phyloP scores from a whole-genome alignment of 2,888 invertebrate genomes.

The Darwinula stevensoni region DNA sequence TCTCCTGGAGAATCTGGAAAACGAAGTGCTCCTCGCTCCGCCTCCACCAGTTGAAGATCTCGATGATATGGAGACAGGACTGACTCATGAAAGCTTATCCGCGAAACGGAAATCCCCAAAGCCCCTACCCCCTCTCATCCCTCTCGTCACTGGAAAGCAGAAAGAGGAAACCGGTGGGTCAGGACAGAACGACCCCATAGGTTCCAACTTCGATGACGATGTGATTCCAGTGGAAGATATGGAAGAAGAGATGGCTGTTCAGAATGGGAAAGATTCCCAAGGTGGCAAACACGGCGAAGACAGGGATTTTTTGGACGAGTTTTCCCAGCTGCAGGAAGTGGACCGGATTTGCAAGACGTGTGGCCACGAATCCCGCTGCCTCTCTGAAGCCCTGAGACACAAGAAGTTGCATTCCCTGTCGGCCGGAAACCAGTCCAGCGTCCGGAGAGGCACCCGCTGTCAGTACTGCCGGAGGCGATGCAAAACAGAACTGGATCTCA shows the following conservation, averaged over 20 bases:
- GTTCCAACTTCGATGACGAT: too few relatives aligned
- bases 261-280: neutral
- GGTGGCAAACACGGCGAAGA: neutral
- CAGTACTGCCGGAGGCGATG: conserved; percentile 60
- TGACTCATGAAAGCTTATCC: conserved; percentile 4
- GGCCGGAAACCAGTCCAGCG: neutral
- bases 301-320: conserved; percentile 11
- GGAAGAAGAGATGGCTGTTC: neutral
- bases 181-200: too few relatives aligned
- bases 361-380: conserved; percentile 43
- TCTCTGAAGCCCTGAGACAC: conserved; percentile 49
- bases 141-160: too few relatives aligned
- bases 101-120: neutral
- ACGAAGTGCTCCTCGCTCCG: too few relatives aligned
- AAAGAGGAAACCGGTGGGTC: too few relatives aligned
- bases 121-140: too few relatives aligned
- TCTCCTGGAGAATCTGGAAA: too few relatives aligned
- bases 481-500: conserved; percentile 48
- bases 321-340: too few relatives aligned
- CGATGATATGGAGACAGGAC: neutral
- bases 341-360: conserved; percentile 36
- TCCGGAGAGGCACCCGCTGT: conserved; percentile 28
- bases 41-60: conserved; percentile 3
- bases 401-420: conserved; percentile 23
- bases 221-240: too few relatives aligned